phyloP scores from a whole-genome alignment of 2,797 vertebrate genomes.

The Sebastes variabilis region DNA sequence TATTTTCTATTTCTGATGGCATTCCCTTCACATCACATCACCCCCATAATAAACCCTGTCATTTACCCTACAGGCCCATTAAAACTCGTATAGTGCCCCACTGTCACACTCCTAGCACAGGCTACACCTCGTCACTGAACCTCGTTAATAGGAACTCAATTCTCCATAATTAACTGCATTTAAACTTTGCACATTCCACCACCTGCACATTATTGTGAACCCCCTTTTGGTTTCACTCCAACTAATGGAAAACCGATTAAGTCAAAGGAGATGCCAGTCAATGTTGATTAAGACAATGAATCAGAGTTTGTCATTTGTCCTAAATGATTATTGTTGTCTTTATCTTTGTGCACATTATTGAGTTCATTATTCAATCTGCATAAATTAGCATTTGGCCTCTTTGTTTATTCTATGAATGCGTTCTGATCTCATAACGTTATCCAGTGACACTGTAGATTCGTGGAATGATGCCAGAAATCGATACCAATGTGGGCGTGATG shows the following conservation, averaged over 20 bases:
- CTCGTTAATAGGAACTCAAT: constrained; percentile 4
- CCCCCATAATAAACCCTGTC: not conserved
- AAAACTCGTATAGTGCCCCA: not conserved
- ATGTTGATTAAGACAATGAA: constrained; percentile 17
- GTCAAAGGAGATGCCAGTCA: not conserved
- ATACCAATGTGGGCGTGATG: not conserved
- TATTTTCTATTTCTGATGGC: not conserved
- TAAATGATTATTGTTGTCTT: constrained; percentile 22
- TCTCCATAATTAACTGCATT: constrained; percentile 8
- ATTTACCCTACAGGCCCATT: not conserved
- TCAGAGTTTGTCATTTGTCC: constrained; percentile 6
- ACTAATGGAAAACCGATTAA: constrained; percentile 25
- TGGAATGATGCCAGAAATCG: not conserved
- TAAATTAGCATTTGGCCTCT: constrained; percentile 13
- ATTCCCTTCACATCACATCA: not conserved
- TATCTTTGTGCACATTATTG: constrained; percentile 3
- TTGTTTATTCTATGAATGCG: not conserved
- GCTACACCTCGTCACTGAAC: constrained; percentile 8
- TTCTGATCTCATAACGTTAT: not conserved
- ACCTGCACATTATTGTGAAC: not conserved
- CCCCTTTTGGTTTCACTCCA: not conserved
- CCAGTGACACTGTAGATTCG: not conserved
- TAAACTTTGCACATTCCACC: not conserved
- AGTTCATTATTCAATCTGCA: constrained; percentile 4
- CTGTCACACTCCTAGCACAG: not conserved